Percentiles rank a stretch among this genome's conserved stretches.
Conservation (phyloP, 2,888 invertebrate genomes). For the Drosophila lutescens region DNA sequence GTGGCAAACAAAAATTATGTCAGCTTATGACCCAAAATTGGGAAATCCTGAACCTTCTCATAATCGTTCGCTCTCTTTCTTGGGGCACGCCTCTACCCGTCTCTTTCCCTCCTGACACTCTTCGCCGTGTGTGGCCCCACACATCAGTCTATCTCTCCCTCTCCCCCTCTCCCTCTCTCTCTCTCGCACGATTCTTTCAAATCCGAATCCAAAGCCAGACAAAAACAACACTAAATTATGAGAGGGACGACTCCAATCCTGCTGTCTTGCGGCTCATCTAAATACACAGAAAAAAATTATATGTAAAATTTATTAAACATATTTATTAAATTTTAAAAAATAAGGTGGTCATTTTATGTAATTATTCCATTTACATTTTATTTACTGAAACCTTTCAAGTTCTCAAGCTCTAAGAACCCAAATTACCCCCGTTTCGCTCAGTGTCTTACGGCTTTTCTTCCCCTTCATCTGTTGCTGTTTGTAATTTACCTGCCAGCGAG, state of each 20-base stretch:
- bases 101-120: constrained; percentile 8
- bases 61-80: not conserved
- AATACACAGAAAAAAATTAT: constrained; percentile 5
- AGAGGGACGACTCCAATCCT: constrained; percentile 17
- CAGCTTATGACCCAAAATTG: constrained; percentile 12
- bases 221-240: constrained; percentile 40
- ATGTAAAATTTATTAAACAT: not conserved
- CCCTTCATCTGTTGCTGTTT: constrained; percentile 30
- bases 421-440: not conserved
- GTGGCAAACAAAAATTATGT: constrained; percentile 13
- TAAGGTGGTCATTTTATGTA: not conserved
- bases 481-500: constrained; percentile 45
- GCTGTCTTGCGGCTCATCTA: not conserved
- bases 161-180: not conserved
- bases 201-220: constrained; percentile 38
- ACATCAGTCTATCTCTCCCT: constrained; percentile 51
- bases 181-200: constrained; percentile 32
- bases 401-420: not conserved
- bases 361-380: not conserved
- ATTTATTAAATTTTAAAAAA: not conserved
- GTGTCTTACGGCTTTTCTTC: not conserved
- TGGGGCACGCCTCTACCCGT: not conserved
- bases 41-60: not conserved
- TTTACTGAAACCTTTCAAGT: not conserved
- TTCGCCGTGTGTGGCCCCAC: constrained; percentile 67